phyloP scores from a whole-genome alignment of 1,140 invertebrate genomes.

The Drosophila fuyamai region DNA sequence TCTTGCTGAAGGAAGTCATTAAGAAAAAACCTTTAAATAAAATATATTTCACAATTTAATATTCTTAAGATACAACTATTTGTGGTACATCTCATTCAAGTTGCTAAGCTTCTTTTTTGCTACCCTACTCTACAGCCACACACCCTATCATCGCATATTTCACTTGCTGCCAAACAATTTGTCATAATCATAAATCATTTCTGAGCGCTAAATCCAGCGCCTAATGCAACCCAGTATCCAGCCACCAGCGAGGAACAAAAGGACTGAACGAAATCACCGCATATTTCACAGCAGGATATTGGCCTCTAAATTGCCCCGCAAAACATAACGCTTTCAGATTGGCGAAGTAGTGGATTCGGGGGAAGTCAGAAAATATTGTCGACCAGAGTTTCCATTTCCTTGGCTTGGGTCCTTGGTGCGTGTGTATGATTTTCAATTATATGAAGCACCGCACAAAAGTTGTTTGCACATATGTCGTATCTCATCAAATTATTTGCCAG shows the following conservation, averaged over 20 bases:
- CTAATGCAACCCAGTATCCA: constrained; percentile 53
- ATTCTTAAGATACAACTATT: neutral
- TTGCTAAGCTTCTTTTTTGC: constrained; percentile 1
- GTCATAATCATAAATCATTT: constrained; percentile 83
- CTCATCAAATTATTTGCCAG: constrained; percentile 84
- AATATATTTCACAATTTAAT: neutral
- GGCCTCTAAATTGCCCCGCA: constrained; percentile 84
- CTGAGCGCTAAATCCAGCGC: constrained; percentile 77
- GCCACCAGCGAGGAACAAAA: constrained; percentile 40
- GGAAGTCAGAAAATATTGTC: constrained; percentile 17
- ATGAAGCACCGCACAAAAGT: constrained; percentile 74
- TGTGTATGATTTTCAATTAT: constrained; percentile 82
- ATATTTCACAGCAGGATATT: constrained; percentile 85
- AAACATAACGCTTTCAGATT: constrained; percentile 56
- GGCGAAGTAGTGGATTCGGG: constrained; percentile 8
- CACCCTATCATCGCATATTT: constrained; percentile 41
- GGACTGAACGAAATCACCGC: constrained; percentile 67
- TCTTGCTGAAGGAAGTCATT: neutral
- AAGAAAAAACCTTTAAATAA: neutral
- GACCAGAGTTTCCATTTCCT: neutral
- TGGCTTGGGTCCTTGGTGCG: constrained; percentile 9
- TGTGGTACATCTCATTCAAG: neutral
- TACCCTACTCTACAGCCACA: constrained; percentile 4
- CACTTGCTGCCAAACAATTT: constrained; percentile 71
- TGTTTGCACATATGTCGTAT: constrained; percentile 85